phyloP scores from a whole-genome alignment of 2,888 invertebrate species.

The Crossocerus cetratus region DNA sequence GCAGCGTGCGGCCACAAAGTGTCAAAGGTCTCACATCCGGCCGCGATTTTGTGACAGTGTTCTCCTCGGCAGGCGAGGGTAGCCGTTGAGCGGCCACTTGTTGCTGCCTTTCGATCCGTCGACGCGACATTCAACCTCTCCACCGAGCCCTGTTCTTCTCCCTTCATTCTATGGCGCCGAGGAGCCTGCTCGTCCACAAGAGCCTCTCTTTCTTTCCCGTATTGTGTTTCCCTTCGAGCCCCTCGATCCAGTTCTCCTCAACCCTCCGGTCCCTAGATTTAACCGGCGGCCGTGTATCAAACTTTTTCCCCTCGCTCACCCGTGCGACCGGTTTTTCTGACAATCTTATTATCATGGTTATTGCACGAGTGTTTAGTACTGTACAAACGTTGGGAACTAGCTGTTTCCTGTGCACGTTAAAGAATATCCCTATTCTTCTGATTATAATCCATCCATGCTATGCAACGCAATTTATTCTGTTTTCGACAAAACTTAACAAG shows the following conservation, averaged over 20 bases:
- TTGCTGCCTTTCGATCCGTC: slow-evolving; percentile 69
- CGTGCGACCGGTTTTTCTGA: too few relatives aligned
- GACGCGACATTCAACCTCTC: slow-evolving; percentile 41
- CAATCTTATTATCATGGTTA: too few relatives aligned
- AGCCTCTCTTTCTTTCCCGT: not conserved
- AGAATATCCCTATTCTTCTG: too few relatives aligned
- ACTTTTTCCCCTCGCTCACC: too few relatives aligned
- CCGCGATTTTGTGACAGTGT: slow-evolving; percentile 56
- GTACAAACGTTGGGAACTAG: too few relatives aligned
- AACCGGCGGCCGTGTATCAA: too few relatives aligned
- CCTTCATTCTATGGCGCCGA: not conserved
- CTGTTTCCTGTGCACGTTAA: too few relatives aligned
- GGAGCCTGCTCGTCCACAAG: not conserved
- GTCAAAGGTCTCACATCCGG: slow-evolving; percentile 67
- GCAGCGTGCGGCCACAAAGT: not conserved
- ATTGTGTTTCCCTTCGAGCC: not conserved
- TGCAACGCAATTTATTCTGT: too few relatives aligned
- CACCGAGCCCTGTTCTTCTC: slow-evolving; percentile 17
- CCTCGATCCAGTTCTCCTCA: slow-evolving; percentile 1
- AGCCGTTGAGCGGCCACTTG: slow-evolving; percentile 67
- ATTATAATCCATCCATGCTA: too few relatives aligned
- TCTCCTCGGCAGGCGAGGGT: slow-evolving; percentile 22
- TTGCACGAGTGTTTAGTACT: too few relatives aligned
- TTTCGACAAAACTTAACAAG: too few relatives aligned
- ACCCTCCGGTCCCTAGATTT: too few relatives aligned